These are phyloP conservation scores for Phalacrocorax pelagicus DNA, from an alignment of 2,113 vertebrate species.

Conservation along the genomic window DNA sequence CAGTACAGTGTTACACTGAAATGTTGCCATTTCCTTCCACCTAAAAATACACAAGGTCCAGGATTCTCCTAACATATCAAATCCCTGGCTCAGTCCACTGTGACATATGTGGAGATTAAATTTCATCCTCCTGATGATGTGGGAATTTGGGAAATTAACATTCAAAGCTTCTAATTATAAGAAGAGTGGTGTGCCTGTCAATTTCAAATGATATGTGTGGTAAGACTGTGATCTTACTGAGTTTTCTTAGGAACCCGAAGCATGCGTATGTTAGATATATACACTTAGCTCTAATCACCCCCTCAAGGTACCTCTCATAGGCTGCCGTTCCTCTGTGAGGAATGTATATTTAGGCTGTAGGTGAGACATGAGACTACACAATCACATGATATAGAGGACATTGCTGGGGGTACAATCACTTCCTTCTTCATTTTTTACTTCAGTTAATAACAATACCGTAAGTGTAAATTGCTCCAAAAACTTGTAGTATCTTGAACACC, in stretches of 20 bases:
- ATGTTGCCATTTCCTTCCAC: not conserved
- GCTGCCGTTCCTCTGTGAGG: not conserved
- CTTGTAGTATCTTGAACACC: not conserved
- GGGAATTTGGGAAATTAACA: constrained; percentile 19
- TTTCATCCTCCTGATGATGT: not conserved
- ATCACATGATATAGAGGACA: not conserved
- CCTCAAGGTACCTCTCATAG: not conserved
- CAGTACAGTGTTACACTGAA: not conserved
- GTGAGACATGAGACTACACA: not conserved
- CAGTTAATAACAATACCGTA: not conserved
- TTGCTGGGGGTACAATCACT: accelerated
- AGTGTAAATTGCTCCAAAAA: not conserved
- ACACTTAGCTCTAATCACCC: not conserved
- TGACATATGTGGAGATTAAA: not conserved
- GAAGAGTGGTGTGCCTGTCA: not conserved
- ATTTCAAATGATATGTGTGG: not conserved
- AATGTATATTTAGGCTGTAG: not conserved
- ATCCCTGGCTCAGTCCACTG: not conserved
- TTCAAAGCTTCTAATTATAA: constrained; percentile 6
- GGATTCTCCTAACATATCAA: not conserved
- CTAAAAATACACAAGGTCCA: not conserved
- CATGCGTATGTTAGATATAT: not conserved
- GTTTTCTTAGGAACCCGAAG: constrained; percentile 6
- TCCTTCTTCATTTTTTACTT: not conserved
- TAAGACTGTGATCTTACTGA: not conserved